These are phyloP conservation scores for Apistogramma diplotaenia DNA, from an alignment of 2,113 vertebrate species.

Conservation along the genomic window DNA sequence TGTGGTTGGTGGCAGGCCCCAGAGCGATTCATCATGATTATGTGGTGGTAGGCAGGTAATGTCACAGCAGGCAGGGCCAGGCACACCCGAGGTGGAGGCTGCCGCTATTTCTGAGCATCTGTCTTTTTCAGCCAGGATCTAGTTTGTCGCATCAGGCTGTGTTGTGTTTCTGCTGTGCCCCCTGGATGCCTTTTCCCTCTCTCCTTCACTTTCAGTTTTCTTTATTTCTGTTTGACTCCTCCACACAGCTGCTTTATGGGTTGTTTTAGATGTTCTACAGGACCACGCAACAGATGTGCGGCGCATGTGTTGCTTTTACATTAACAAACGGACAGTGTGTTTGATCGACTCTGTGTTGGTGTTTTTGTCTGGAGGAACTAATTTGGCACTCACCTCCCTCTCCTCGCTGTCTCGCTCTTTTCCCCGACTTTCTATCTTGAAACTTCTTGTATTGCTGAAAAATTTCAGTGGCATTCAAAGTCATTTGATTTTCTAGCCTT, in stretches of 20 bases:
- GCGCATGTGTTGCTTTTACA: background rate
- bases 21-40: constrained; percentile 78
- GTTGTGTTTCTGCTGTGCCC: constrained; percentile 13
- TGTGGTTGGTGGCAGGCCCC: constrained; percentile 32
- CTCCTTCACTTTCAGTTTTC: background rate
- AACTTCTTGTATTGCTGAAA: background rate
- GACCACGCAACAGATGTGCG: background rate
- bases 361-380: constrained; percentile 16
- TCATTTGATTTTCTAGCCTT: constrained; percentile 19
- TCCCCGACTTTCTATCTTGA: background rate
- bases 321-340: background rate
- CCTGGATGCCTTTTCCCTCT: background rate
- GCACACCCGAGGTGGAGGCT: constrained; percentile 42
- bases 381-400: constrained; percentile 23
- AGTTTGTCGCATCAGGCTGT: constrained; percentile 19
- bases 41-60: constrained; percentile 74
- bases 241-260: background rate
- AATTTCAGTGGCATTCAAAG: constrained; percentile 11
- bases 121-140: constrained; percentile 39
- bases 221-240: background rate
- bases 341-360: background rate
- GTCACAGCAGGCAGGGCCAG: constrained; percentile 66
- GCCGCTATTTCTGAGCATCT: constrained; percentile 62
- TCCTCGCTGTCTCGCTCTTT: background rate
- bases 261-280: background rate